phyloP scores from a whole-genome alignment of 1,140 invertebrate species.

The Homalodisca vitripennis region DNA sequence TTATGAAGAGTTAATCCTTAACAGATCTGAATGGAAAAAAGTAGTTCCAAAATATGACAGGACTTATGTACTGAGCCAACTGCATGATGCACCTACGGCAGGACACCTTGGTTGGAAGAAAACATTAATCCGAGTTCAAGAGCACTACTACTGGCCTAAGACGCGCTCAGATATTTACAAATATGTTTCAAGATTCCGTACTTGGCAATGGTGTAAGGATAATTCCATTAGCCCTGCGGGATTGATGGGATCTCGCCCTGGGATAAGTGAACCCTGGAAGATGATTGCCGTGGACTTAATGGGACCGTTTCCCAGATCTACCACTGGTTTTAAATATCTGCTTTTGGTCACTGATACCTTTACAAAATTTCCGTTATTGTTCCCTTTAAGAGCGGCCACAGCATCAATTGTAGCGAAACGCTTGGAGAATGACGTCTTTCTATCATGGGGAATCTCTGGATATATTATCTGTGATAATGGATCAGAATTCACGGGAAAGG shows the following conservation, averaged over 20 bases:
- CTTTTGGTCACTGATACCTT: neutral
- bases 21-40: no score
- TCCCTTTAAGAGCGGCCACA: neutral
- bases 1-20: no score
- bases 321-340: neutral
- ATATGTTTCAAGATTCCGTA: neutral
- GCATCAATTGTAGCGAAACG: neutral
- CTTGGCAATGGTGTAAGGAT: neutral
- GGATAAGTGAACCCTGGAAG: no score
- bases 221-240: no score
- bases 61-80: no score
- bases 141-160: neutral
- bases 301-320: neutral
- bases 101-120: neutral
- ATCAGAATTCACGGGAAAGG: neutral
- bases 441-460: neutral
- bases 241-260: no score
- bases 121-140: neutral
- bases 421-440: neutral
- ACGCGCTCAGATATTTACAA: neutral
- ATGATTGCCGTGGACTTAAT: neutral
- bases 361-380: neutral
- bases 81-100: neutral
- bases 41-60: no score
- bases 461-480: neutral